These are phyloP conservation scores for Alligator sinensis DNA, from an alignment of 2,113 vertebrate genomes.

Conservation along the genomic window DNA sequence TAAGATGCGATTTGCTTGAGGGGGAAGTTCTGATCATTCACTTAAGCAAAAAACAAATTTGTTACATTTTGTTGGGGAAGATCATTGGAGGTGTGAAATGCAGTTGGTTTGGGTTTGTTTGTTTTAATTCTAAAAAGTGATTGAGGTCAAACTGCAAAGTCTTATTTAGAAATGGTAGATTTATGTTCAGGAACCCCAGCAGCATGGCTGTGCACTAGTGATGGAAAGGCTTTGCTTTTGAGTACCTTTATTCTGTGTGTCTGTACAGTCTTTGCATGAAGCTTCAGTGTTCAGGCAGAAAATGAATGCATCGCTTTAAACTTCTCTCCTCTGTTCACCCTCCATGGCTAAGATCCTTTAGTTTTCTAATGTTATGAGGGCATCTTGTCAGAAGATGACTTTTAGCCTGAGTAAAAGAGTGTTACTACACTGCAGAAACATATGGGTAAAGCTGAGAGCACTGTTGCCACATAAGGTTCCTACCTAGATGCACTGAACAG, in stretches of 20 bases:
- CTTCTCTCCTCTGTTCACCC: slow-evolving; percentile 66
- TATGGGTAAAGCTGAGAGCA: slow-evolving; percentile 30
- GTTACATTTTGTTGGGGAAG: background rate
- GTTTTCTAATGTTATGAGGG: slow-evolving; percentile 34
- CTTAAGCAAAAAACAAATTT: slow-evolving; percentile 17
- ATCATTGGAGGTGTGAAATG: slow-evolving; percentile 1
- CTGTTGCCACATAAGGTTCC: slow-evolving; percentile 28
- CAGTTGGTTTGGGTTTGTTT: background rate
- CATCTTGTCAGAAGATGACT: slow-evolving; percentile 21
- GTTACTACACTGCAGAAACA: background rate
- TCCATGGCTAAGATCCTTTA: slow-evolving; percentile 49
- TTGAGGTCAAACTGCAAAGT: slow-evolving; percentile 37
- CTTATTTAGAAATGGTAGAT: slow-evolving; percentile 17
- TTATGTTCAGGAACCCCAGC: slow-evolving; percentile 53
- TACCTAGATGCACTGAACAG: background rate
- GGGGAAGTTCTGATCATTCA: slow-evolving; percentile 26
- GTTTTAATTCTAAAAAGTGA: background rate
- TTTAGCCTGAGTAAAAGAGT: background rate
- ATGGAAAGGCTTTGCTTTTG: slow-evolving; percentile 66
- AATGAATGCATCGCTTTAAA: slow-evolving; percentile 51
- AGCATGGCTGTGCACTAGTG: slow-evolving; percentile 69
- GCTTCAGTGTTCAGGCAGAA: slow-evolving; percentile 46
- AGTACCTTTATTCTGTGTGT: slow-evolving; percentile 65
- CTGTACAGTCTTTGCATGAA: slow-evolving; percentile 62
- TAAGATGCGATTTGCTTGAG: background rate